Percentiles rank a stretch among this genome's conserved stretches.
These are phyloP conservation scores for Axis porcinus DNA, from an alignment of 2,113 vertebrate genomes.

Conservation along the genomic window DNA sequence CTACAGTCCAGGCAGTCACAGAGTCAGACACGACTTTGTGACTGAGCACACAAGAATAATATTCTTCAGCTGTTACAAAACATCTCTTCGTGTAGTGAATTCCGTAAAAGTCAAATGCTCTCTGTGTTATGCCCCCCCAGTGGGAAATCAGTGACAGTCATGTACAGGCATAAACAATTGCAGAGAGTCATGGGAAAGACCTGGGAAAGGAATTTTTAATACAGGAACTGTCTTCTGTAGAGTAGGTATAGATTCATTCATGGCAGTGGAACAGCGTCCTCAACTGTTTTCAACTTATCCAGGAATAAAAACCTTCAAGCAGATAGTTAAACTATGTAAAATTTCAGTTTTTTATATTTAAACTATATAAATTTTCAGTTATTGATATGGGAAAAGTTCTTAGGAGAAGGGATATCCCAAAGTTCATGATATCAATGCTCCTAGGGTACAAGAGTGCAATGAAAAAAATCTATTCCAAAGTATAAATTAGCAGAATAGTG, in stretches of 20 bases:
- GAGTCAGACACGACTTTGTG: too few species aligned
- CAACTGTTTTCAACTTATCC: neutral
- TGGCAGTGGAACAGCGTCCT: neutral
- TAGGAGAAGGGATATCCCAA: neutral
- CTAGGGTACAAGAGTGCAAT: neutral
- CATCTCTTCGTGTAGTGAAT: neutral
- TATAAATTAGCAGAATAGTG: neutral
- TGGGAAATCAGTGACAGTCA: neutral
- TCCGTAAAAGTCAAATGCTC: neutral
- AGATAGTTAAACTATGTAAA: neutral
- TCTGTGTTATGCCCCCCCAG: neutral
- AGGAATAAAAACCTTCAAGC: neutral
- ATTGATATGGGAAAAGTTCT: neutral
- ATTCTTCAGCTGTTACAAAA: neutral
- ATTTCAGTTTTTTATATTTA: neutral
- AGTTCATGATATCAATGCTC: neutral
- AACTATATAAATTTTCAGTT: too few species aligned
- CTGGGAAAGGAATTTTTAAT: neutral
- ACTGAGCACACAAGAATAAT: neutral
- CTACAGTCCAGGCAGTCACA: too few species aligned
- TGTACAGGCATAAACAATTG: neutral
- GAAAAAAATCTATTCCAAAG: neutral
- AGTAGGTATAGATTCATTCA: neutral
- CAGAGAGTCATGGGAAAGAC: neutral
- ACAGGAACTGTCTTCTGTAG: neutral